These are phyloP conservation scores for Euwallacea fornicatus DNA, from an alignment of 1,140 invertebrate species.

Conservation along the genomic window DNA sequence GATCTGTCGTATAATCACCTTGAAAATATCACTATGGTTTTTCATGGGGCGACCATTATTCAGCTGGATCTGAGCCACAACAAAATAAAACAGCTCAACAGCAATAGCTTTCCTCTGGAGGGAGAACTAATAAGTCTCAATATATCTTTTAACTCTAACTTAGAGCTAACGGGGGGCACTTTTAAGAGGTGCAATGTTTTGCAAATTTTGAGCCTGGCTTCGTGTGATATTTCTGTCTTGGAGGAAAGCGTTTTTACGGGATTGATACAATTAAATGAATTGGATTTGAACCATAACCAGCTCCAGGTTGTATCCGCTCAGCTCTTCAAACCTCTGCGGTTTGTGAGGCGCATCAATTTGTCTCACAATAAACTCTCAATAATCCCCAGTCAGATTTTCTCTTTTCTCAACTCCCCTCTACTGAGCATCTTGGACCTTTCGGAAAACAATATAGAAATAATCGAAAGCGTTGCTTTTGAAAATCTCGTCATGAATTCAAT, in stretches of 20 bases:
- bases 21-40: not conserved
- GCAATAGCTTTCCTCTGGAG: conserved; percentile 5
- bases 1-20: conserved; percentile 10
- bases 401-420: not conserved
- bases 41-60: not conserved
- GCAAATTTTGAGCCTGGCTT: conserved; percentile 1
- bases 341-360: conserved; percentile 12
- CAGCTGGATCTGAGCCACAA: conserved; percentile 4
- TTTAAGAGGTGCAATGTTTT: conserved; percentile 14
- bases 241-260: not conserved
- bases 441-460: conserved; percentile 1
- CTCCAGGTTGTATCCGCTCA: not conserved
- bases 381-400: conserved; percentile 3
- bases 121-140: not conserved
- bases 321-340: conserved; percentile 7
- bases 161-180: conserved; percentile 7
- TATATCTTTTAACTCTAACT: conserved; percentile 10
- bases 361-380: conserved; percentile 3
- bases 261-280: not conserved
- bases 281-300: conserved; percentile 13
- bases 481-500: not conserved
- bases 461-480: conserved; percentile 13
- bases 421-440: not conserved
- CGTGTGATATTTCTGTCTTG: conserved; percentile 3
- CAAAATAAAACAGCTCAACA: conserved; percentile 9